Evolutionary conservation across 2,113 vertebrate species (phyloP), one percentile per base, ranked within the genome.

Genomic region (Bucco capensis): DNA sequence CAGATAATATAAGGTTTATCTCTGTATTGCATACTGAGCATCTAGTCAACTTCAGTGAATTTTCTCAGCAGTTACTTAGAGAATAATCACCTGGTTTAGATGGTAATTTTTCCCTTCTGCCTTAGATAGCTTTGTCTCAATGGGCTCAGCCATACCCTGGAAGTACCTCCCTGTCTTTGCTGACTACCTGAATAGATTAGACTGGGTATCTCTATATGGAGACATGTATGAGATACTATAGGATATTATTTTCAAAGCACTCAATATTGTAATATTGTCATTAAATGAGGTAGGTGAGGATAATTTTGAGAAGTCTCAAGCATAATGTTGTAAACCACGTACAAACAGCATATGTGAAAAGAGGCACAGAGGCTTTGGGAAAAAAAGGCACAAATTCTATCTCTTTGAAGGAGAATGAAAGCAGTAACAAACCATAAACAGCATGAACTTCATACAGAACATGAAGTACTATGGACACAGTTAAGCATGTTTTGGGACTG

Each of bases 1-100:
- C 12, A 76, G 27, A 35, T 28, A 40, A 24, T 18, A 15, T 9
- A 35, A 49, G 2, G 12, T 31, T 53, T 40, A 67, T 37, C 15
- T 49, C 8, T 2, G 6, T 18, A 15, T 62, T 75, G 47, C 67
- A 79, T 66, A 40, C 16, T 64, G 9, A n/a, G n/a, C n/a, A n/a
- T 51, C 19, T 62, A 44, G 18, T 35, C 28, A 76, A 58, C 4
- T 49, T 37, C 79, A 11, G 12, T n/a, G 19, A 28, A 38, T 8
- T 72, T 79, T 49, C 15, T 80, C 44, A 72, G n/a, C 21, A n/a
- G 14, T 76, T 85, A 24, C 38, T 38, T 72, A 53, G 21, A 71
- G 23, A 57, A 46, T 27, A 16, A 67, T 14, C 0, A 0, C 31
- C 12, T 27, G 6, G 14, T 83, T 50, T 44, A 67, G 28, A 71